Conservation (phyloP, 1,140 invertebrate genomes). For the Listronotus bonariensis region DNA sequence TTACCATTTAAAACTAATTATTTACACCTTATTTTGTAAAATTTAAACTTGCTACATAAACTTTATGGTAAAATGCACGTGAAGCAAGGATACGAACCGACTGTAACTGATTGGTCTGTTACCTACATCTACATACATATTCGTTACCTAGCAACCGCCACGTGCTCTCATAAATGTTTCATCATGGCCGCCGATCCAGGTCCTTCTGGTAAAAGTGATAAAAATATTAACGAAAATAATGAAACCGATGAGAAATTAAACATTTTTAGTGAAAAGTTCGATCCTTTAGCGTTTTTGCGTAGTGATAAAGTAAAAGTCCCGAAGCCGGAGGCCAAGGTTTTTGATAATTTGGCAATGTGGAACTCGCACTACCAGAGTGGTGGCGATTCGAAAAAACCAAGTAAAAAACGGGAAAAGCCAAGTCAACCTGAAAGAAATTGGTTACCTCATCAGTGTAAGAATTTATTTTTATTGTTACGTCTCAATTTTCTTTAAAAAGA, state of each 20-base stretch:
- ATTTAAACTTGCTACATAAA: too few relatives aligned
- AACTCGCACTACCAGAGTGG: slow-evolving; percentile 52
- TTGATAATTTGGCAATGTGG: slow-evolving; percentile 67
- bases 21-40: too few relatives aligned
- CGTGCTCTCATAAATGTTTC: slow-evolving; percentile 13
- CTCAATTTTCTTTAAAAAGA: background rate
- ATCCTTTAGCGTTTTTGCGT: slow-evolving; percentile 70
- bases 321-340: slow-evolving; percentile 59
- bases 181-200: slow-evolving; percentile 34
- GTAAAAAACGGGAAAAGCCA: slow-evolving; percentile 29
- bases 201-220: background rate
- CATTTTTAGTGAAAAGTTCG: slow-evolving; percentile 66
- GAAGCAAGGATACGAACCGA: slow-evolving; percentile 16
- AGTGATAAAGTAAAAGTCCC: slow-evolving; percentile 61
- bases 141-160: slow-evolving; percentile 5
- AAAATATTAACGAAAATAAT: slow-evolving; percentile 46
- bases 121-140: too few relatives aligned
- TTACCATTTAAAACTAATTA: too few relatives aligned
- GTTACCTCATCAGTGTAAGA: slow-evolving; percentile 59
- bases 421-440: slow-evolving; percentile 44
- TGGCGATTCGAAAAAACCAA: slow-evolving; percentile 11
- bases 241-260: slow-evolving; percentile 66
- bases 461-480: too few relatives aligned
- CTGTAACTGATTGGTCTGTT: background rate
- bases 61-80: slow-evolving; percentile 9